phyloP scores from a whole-genome alignment of 2,888 invertebrate genomes.

The Masnerella sp. region DNA sequence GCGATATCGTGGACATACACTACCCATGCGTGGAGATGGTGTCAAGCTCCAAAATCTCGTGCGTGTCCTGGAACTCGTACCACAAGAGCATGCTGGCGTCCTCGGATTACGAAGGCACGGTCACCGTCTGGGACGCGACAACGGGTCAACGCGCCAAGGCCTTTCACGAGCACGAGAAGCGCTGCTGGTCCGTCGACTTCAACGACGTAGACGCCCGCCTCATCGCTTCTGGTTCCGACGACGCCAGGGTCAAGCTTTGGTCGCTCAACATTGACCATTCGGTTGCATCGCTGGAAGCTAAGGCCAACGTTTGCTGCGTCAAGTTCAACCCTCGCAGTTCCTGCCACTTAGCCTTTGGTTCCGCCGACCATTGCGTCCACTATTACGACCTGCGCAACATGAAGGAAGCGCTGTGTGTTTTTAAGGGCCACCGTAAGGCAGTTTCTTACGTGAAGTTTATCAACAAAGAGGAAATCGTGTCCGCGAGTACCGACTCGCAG shows the following conservation, averaged over 20 bases:
- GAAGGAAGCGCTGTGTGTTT: slow-evolving; percentile 87
- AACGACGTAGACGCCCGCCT: slow-evolving; percentile 93
- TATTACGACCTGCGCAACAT: slow-evolving; percentile 95
- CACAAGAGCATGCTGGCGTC: slow-evolving; percentile 92
- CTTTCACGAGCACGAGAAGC: slow-evolving; percentile 94
- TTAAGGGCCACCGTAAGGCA: slow-evolving; percentile 94
- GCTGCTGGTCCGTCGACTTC: slow-evolving; percentile 98
- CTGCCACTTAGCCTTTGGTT: slow-evolving; percentile 94
- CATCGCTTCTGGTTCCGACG: slow-evolving; percentile 95
- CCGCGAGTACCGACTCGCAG: slow-evolving; percentile 94
- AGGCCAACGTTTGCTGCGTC: slow-evolving; percentile 97
- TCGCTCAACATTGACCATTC: slow-evolving; percentile 91
- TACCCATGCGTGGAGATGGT: slow-evolving; percentile 95
- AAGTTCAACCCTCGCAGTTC: slow-evolving; percentile 92
- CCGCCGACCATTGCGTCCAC: slow-evolving; percentile 98
- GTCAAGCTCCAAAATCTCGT: slow-evolving; percentile 95
- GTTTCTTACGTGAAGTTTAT: slow-evolving; percentile 96
- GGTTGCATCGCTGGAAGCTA: slow-evolving; percentile 92
- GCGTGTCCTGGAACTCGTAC: slow-evolving; percentile 96
- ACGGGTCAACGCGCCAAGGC: slow-evolving; percentile 86
- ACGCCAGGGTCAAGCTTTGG: slow-evolving; percentile 95
- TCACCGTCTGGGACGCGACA: slow-evolving; percentile 94
- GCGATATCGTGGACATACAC: slow-evolving; percentile 93
- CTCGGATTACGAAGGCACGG: slow-evolving; percentile 96
- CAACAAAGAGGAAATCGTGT: slow-evolving; percentile 90